phyloP scores from a whole-genome alignment of 2,888 invertebrate species.

The Phyllotreta striolata region DNA sequence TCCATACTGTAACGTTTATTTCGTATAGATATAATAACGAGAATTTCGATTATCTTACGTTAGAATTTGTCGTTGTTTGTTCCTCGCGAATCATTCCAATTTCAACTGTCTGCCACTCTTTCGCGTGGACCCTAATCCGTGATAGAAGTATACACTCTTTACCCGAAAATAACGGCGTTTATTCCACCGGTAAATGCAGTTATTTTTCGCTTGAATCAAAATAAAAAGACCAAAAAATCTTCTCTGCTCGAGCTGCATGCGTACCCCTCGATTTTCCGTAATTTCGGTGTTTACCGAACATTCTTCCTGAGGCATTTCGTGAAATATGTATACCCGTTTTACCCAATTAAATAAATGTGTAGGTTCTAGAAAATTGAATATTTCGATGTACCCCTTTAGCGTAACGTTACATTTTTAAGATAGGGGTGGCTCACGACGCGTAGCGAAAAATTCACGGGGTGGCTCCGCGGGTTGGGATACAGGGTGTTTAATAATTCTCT shows the following conservation, averaged over 20 bases:
- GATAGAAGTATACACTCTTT: constrained; percentile 35
- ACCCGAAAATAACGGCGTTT: constrained; percentile 17
- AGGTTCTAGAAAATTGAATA: not conserved
- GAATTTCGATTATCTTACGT: not conserved
- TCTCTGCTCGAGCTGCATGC: constrained; percentile 5
- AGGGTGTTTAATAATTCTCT: too few relatives aligned
- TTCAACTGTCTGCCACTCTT: constrained; percentile 39
- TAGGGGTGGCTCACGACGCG: too few relatives aligned
- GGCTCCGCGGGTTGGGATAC: not conserved
- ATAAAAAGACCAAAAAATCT: constrained; percentile 1
- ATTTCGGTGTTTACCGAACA: not conserved
- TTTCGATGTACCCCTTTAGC: constrained; percentile 3
- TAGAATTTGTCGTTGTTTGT: constrained; percentile 21
- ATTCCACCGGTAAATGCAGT: not conserved
- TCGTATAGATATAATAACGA: not conserved
- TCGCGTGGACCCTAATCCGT: constrained; percentile 40
- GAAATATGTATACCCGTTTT: constrained; percentile 5
- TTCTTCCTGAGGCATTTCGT: constrained; percentile 2
- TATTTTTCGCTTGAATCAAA: not conserved
- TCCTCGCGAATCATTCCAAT: constrained; percentile 37
- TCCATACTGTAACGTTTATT: not conserved
- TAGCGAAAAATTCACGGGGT: too few relatives aligned
- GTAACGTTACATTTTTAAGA: too few relatives aligned
- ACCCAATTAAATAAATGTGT: constrained; percentile 10
- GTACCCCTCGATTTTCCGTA: not conserved